These are phyloP conservation scores for Taphrorychus bicolor DNA, from an alignment of 2,888 invertebrate species.

Conservation along the genomic window DNA sequence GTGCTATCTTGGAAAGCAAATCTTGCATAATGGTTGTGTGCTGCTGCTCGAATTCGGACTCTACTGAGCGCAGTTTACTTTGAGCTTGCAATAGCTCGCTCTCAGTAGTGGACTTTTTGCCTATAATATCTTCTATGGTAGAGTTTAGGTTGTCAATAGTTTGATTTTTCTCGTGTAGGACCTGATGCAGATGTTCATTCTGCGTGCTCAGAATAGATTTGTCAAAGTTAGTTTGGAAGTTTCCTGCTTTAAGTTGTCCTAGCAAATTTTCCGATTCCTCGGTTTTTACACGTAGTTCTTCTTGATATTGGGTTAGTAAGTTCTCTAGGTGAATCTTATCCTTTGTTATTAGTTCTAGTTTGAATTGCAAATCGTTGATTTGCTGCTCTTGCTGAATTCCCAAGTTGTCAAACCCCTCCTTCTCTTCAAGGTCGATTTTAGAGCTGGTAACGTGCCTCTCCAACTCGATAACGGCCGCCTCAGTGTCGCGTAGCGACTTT, in stretches of 20 bases:
- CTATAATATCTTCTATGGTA: slow-evolving; percentile 31
- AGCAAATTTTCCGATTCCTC: background rate
- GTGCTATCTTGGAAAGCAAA: slow-evolving; percentile 9
- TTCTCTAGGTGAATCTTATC: background rate
- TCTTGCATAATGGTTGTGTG: slow-evolving; percentile 51
- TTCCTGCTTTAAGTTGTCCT: background rate
- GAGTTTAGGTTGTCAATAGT: slow-evolving; percentile 37
- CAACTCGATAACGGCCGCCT: background rate
- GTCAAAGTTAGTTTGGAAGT: background rate
- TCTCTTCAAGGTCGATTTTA: background rate
- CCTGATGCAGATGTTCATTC: slow-evolving; percentile 26
- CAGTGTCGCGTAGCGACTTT: background rate
- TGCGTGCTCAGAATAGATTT: slow-evolving; percentile 10
- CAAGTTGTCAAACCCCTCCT: background rate
- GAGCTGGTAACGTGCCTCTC: background rate
- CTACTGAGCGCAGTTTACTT: slow-evolving; percentile 35
- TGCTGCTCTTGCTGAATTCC: background rate
- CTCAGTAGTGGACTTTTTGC: slow-evolving; percentile 15
- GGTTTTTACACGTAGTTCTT: background rate
- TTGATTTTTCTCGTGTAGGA: slow-evolving; percentile 32
- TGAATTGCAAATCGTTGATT: background rate
- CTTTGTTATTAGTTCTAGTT: background rate
- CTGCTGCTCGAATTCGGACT: slow-evolving; percentile 39
- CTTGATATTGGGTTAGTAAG: background rate
- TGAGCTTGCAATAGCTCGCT: slow-evolving; percentile 36